Conservation (phyloP, 2,888 invertebrate species). For the Pocota personata region DNA sequence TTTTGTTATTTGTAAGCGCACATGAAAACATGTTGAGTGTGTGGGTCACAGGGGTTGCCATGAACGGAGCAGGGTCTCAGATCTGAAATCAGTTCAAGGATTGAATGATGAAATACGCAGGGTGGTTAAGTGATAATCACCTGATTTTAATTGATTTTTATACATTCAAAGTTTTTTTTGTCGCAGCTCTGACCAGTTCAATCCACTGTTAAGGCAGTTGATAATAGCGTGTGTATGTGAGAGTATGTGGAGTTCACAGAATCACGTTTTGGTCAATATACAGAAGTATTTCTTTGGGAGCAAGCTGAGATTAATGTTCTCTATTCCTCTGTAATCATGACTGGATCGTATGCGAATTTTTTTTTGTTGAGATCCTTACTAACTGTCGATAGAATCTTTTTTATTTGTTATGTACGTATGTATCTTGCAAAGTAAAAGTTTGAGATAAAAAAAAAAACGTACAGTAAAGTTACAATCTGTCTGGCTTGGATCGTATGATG, state of each 20-base stretch:
- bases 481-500: no score
- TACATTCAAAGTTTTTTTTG: neutral
- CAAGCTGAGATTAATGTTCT: neutral
- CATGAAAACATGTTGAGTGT: slow-evolving; percentile 14
- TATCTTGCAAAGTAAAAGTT: no score
- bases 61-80: neutral
- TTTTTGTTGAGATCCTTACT: no score
- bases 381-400: no score
- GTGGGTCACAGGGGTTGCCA: slow-evolving; percentile 23
- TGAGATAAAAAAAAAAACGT: no score
- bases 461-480: no score
- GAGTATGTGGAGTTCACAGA: neutral
- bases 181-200: neutral
- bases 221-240: neutral
- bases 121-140: slow-evolving; percentile 22
- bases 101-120: slow-evolving; percentile 51
- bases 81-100: slow-evolving; percentile 32
- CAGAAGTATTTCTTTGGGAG: neutral
- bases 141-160: slow-evolving; percentile 1
- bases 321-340: neutral
- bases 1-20: slow-evolving; percentile 12
- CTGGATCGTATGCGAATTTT: no score
- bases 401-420: no score
- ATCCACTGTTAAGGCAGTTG: no score
- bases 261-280: neutral